Base-by-base conservation (phyloP, 30 jellyfish, hydroid and myxozoan species). In the Aurelia sp. region DNA sequence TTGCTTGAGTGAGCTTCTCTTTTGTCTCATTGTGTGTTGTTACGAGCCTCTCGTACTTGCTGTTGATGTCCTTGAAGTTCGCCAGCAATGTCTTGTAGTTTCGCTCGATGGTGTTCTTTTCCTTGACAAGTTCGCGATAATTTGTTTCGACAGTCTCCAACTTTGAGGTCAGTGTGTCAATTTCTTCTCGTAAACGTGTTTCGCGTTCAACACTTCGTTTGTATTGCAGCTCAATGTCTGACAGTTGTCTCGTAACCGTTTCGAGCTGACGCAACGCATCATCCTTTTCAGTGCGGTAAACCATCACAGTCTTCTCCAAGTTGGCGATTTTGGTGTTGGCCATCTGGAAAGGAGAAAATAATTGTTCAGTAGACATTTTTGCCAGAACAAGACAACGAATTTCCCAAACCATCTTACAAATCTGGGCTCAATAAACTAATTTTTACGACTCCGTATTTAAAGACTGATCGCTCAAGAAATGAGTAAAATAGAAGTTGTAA, bases 181-280 rank as follows among this genome's bases (percentile, higher is more conserved):
- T 50, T 30, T 95, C 99, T 19, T 86, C 95, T 20, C 91, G 86
- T 20, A 89, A 65, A 51, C 95, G 65, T 55, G 86, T 86, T 64
- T 95, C 99, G 75, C 99, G 95, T 24, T 95, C 99, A 52, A 58
- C 76, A 71, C 97, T 81, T 67, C 99, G 87, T 59, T 83, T 90
- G 64, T 82, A 67, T 78, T 95, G 97, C 66, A 96, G n/a, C 59
- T 89, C 99, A 17, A 81, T 74, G 19, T 85, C 98, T 1, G 93
- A 84, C 57, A 95, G 85, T 22, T 84, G 84, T 60, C 91, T 86
- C 69, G 82, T 53, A 9, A 92, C 91, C 5, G 95, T 78, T 40
- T 95, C 99, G 48, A 88, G 86, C 68, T 83, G 92, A 18, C 90
- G 85, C 65, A 52, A 67, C 18, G 87, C 64, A 50, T 95, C 97